Evolutionary conservation across 1,140 invertebrate species (phyloP).

Genomic region (Xylocopa sonorina): DNA sequence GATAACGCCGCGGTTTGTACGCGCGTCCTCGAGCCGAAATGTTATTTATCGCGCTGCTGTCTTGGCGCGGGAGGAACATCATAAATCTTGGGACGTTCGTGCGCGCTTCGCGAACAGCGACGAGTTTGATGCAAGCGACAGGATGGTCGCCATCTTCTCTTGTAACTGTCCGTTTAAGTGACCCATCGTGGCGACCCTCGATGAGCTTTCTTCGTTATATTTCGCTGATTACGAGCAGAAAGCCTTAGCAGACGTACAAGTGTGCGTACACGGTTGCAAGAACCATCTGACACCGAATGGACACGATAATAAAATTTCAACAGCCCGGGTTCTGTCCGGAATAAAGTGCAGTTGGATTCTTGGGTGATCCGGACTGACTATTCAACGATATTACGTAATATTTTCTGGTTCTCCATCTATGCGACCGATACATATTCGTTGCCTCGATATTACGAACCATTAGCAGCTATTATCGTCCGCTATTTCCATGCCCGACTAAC

Average conservation of each 20-base stretch:
- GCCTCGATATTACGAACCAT: constrained; percentile 6
- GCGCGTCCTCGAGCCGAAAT: constrained; percentile 62
- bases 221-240: no score
- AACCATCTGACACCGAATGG: background rate
- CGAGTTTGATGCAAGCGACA: constrained; percentile 19
- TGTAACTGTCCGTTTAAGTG: constrained; percentile 30
- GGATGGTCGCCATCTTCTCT: background rate
- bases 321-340: background rate
- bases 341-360: background rate
- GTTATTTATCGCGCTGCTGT: constrained; percentile 62
- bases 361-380: background rate
- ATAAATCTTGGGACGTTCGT: constrained; percentile 57
- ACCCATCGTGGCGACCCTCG: background rate
- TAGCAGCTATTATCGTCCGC: constrained; percentile 7
- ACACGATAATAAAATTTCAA: constrained; percentile 31
- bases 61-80: constrained; percentile 60
- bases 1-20: constrained; percentile 50
- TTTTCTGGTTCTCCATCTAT: background rate
- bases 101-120: background rate
- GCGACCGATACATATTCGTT: background rate
- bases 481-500: background rate
- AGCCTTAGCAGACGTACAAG: no score
- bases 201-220: background rate
- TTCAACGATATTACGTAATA: constrained; percentile 1
- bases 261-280: background rate